Base-by-base conservation (phyloP, 2,797 vertebrate species). In the Iguana delicatissima region DNA sequence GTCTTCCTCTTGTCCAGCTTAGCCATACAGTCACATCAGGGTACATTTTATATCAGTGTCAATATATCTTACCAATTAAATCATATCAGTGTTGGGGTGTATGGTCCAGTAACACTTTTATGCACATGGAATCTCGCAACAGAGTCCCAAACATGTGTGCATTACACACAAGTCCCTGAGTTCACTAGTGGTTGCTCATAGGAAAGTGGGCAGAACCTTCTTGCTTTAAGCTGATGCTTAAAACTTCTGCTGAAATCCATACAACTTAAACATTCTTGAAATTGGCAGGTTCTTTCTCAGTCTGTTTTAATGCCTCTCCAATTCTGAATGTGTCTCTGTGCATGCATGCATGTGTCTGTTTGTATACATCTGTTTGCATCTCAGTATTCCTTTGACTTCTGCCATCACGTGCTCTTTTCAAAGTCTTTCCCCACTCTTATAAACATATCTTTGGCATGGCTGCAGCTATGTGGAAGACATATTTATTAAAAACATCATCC, bases 401-500 rank as follows among this genome's bases (percentile, higher is more conserved):
- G 46, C n/a, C 38, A n/a, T 46, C 26, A n/a, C 72, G 8, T 2
- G 35, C 5, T 85, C 9, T 46, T 57, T 82, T 26, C 18, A 42
- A 32, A 72, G 5, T 24, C 38, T 24, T 22, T 13, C 2, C n/a
- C 14, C 35, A 20, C 16, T 42, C 29, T 4, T 69, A 13, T 13
- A 69, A 32, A 69, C 10, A 69, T 69, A 0, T 32, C 29, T 69
- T 32, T 69, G 67, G 50, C 14, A 22, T 62, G 42, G 87, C 92
- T 92, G 85, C 87, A 67, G 67, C 57, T 88, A 79, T 38, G 85
- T 88, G 5, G 55, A 89, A 92, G 89, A 50, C 79, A 92, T 91
- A 84, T 69, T 69, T 69, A 69, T 69, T 69, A 32, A 69, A 69
- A 69, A 32, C 26, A 69, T 8, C 67, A 13, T 13, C 67, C 2